Conservation (phyloP, 2,797 vertebrate species). For the Prionace glauca region DNA sequence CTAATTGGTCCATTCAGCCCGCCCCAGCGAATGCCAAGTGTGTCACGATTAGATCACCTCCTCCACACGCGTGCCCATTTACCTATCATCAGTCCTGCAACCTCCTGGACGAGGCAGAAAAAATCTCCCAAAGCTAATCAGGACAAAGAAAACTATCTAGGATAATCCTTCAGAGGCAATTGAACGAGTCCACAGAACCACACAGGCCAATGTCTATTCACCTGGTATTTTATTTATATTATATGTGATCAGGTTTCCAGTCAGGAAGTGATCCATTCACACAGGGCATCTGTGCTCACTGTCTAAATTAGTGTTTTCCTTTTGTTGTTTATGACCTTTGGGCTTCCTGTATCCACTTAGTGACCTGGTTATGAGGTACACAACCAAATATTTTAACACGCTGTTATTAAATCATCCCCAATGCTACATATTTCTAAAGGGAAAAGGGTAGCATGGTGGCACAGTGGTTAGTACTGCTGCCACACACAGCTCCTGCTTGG, state of each 20-base stretch:
- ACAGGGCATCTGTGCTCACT: background rate
- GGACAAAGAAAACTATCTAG: background rate
- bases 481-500: too few species aligned
- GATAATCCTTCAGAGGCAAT: background rate
- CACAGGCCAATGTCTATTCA: background rate
- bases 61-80: background rate
- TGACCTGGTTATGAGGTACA: background rate
- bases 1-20: background rate
- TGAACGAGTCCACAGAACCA: background rate
- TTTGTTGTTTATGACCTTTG: background rate
- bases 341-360: background rate
- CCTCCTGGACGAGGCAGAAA: background rate
- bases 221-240: background rate
- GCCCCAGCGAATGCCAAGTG: background rate
- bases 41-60: background rate
- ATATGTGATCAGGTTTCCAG: background rate
- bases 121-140: too few species aligned
- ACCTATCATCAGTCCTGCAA: background rate
- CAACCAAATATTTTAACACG: background rate
- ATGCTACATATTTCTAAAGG: background rate
- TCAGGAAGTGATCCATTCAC: background rate
- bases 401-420: background rate
- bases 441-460: too few species aligned
- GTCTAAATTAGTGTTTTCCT: background rate
- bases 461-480: too few species aligned